These are phyloP conservation scores for Eupithecia vulgata DNA, from an alignment of 2,888 invertebrate genomes.

Conservation along the genomic window DNA sequence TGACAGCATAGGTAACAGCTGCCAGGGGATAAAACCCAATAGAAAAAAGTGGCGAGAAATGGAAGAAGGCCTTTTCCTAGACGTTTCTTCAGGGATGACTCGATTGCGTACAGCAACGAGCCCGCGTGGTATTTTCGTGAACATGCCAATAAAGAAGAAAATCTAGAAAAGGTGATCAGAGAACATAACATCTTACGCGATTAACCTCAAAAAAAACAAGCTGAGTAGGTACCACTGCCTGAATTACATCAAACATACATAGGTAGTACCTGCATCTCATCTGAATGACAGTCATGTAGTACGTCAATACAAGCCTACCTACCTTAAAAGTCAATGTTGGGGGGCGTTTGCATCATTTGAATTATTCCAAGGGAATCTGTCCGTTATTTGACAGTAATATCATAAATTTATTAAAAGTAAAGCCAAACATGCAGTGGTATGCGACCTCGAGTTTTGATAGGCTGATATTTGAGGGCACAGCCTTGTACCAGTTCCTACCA, in stretches of 20 bases:
- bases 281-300: neutral
- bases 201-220: neutral
- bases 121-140: no score
- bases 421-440: neutral
- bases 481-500: constrained; percentile 14
- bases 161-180: no score
- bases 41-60: neutral
- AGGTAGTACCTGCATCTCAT: neutral
- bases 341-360: neutral
- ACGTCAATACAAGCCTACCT: neutral
- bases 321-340: neutral
- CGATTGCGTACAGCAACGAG: neutral
- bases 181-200: no score
- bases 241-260: neutral
- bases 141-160: no score
- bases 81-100: neutral
- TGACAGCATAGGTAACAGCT: neutral
- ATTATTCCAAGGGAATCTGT: neutral
- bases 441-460: constrained; percentile 13
- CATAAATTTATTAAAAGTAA: neutral
- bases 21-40: neutral
- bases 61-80: neutral
- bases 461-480: neutral
- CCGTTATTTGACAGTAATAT: neutral
- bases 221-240: neutral